Conservation (phyloP, 2,113 vertebrate species). For the Vanacampus margaritifer region DNA sequence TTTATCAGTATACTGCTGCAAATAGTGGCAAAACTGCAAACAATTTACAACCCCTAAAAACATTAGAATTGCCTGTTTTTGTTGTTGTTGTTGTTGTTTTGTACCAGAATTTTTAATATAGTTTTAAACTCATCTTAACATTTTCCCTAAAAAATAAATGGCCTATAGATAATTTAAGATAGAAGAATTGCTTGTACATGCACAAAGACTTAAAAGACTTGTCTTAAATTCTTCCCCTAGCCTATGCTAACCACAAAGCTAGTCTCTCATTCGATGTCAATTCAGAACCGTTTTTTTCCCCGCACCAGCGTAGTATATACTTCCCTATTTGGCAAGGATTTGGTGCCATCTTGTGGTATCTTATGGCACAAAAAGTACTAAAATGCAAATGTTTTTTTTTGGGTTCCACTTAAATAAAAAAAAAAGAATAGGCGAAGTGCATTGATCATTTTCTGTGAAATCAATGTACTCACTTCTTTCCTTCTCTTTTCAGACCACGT, state of each 20-base stretch:
- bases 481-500: constrained; percentile 78
- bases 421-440: neutral
- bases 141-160: neutral
- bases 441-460: neutral
- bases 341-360: too few relatives aligned
- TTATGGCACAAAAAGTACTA: neutral
- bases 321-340: too few relatives aligned
- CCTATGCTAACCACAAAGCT: neutral
- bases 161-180: neutral
- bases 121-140: neutral
- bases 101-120: too few relatives aligned
- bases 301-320: too few relatives aligned
- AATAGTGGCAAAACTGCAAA: too few relatives aligned
- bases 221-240: neutral
- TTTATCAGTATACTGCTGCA: too few relatives aligned
- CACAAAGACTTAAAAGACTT: too few relatives aligned
- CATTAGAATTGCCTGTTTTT: neutral
- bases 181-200: neutral
- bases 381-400: too few relatives aligned
- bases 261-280: neutral
- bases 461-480: neutral
- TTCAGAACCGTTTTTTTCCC: neutral
- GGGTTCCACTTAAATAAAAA: neutral
- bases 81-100: too few relatives aligned
- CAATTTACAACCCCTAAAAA: neutral